phyloP scores from a whole-genome alignment of 2,797 vertebrate genomes.

The Chelidonichthys spinosus region DNA sequence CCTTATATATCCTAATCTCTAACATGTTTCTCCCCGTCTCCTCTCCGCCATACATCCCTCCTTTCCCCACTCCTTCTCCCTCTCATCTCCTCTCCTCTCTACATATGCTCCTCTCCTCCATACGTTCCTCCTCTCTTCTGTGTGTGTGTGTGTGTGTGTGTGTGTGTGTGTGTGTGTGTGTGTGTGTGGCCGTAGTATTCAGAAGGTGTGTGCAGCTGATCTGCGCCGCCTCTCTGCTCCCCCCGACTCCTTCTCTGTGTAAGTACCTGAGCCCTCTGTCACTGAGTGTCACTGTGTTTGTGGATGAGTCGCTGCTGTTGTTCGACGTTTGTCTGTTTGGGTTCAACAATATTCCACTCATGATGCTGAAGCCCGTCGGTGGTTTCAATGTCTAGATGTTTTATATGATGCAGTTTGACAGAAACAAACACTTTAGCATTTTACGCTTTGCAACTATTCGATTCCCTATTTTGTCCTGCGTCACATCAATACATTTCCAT shows the following conservation, averaged over 20 bases:
- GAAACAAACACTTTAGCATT: too few relatives aligned
- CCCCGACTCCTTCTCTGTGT: constrained; percentile 98
- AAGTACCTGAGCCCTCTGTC: constrained; percentile 88
- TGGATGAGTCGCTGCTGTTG: neutral
- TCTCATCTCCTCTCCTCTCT: constrained; percentile 12
- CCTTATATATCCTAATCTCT: neutral
- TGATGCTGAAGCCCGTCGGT: neutral
- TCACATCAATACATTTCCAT: neutral
- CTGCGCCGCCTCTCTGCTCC: constrained; percentile 98
- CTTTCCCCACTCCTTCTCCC: neutral
- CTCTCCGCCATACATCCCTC: neutral
- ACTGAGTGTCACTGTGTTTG: constrained; percentile 26
- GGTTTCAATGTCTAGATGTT: too few relatives aligned
- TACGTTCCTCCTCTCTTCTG: constrained; percentile 59
- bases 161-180: constrained; percentile 69
- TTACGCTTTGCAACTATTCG: too few relatives aligned
- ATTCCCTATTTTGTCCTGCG: neutral
- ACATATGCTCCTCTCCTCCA: constrained; percentile 25
- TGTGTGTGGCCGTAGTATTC: constrained; percentile 88
- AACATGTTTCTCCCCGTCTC: neutral
- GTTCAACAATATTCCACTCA: constrained; percentile 2
- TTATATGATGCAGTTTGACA: too few relatives aligned
- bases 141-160: constrained; percentile 52
- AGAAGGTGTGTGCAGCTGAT: constrained; percentile 98
- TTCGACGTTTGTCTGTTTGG: neutral